Evolutionary conservation across 2,888 invertebrate species (phyloP).

Genomic region (Ecdyonurus torrentis): DNA sequence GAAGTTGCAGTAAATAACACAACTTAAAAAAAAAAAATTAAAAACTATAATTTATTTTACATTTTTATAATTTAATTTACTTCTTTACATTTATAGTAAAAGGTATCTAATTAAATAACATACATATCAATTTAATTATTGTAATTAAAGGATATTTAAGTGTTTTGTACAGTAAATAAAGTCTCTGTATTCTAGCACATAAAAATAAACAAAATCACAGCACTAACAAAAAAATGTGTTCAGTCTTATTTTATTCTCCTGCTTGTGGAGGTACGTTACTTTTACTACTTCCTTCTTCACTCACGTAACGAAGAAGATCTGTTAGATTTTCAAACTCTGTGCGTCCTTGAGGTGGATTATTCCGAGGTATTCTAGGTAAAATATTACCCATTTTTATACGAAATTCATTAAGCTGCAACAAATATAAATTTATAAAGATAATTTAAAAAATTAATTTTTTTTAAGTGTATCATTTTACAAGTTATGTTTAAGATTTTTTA

Average conservation of each 20-base stretch:
- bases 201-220: neutral
- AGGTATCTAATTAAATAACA: neutral
- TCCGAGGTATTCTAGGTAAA: constrained; percentile 60
- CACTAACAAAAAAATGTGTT: neutral
- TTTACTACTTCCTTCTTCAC: neutral
- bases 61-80: too few species aligned
- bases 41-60: neutral
- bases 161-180: neutral
- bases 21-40: neutral
- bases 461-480: too few species aligned
- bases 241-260: neutral
- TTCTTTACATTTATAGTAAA: neutral
- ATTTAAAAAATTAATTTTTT: too few species aligned
- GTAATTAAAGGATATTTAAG: neutral
- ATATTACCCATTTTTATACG: constrained; percentile 57
- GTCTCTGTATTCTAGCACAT: neutral
- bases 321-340: constrained; percentile 75
- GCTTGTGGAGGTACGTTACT: neutral
- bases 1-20: too few species aligned
- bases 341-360: constrained; percentile 59
- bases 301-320: constrained; percentile 64
- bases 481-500: too few species aligned
- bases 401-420: constrained; percentile 66
- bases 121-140: neutral
- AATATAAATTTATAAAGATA: too few species aligned